phyloP scores from a whole-genome alignment of 2,797 vertebrate species.

The Phoebastria nigripes region DNA sequence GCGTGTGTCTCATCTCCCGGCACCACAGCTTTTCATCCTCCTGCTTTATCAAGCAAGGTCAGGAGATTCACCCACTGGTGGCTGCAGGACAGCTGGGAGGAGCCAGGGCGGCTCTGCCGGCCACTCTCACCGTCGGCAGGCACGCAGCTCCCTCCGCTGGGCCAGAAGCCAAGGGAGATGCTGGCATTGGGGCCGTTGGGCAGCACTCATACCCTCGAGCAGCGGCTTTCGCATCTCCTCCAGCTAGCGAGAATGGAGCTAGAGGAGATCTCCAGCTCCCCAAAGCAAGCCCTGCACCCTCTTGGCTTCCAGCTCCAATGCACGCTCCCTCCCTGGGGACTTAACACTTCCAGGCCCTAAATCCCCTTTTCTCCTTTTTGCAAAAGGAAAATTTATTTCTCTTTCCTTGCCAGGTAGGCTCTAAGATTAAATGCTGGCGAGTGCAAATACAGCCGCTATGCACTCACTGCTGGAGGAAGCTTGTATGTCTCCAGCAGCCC shows the following conservation, averaged over 20 bases:
- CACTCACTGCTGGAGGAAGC: background rate
- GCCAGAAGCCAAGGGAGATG: background rate
- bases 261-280: rapidly evolving
- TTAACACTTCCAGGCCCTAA: background rate
- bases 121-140: rapidly evolving
- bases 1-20: background rate
- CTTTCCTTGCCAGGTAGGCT: background rate
- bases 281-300: background rate
- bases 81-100: background rate
- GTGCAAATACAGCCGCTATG: rapidly evolving
- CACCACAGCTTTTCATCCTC: background rate
- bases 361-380: background rate
- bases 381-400: background rate
- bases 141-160: background rate
- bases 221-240: background rate
- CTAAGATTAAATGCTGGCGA: background rate
- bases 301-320: background rate
- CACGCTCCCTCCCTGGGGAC: rapidly evolving
- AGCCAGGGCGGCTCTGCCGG: background rate
- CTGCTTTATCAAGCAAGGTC: background rate
- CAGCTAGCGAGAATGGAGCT: background rate
- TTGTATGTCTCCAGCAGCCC: background rate
- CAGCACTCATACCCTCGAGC: background rate
- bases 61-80: background rate
- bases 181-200: rapidly evolving